A percentile compares a stretch with the other conserved stretches of the same genome.
These are phyloP conservation scores for Bombus picipes DNA, from an alignment of 1,140 invertebrate genomes.

Conservation along the genomic window DNA sequence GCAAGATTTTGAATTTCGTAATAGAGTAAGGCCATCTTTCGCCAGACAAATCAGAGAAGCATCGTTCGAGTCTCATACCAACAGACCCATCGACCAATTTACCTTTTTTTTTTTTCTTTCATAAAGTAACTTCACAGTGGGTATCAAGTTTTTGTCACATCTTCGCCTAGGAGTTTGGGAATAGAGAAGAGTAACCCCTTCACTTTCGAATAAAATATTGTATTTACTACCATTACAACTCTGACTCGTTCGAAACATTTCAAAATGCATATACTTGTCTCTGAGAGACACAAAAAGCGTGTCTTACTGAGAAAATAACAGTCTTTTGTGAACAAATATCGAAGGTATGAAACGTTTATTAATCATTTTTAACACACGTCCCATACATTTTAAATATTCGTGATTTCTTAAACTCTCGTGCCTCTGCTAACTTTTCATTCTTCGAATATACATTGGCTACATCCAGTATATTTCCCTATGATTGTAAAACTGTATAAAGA, in stretches of 20 bases:
- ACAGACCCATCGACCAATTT: neutral
- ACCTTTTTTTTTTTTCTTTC: neutral
- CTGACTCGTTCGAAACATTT: neutral
- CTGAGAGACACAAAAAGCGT: too few species aligned
- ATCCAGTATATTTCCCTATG: neutral
- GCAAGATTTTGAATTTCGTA: neutral
- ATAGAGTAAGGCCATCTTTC: too few species aligned
- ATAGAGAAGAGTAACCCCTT: too few species aligned
- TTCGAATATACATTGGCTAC: neutral
- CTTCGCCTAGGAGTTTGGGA: neutral
- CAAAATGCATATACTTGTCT: neutral
- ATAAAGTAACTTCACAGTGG: conserved; percentile 29
- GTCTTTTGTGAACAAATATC: neutral
- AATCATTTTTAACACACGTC: neutral
- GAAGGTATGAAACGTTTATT: neutral
- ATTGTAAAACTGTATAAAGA: neutral
- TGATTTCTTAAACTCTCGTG: neutral
- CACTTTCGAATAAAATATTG: neutral
- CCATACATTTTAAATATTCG: neutral
- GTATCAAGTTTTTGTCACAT: conserved; percentile 23
- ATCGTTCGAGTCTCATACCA: neutral
- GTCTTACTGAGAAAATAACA: neutral
- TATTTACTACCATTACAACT: neutral
- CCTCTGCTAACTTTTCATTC: neutral
- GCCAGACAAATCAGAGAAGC: too few species aligned